Conservation (phyloP, 2,888 invertebrate genomes). For the Tillus elongatus region DNA sequence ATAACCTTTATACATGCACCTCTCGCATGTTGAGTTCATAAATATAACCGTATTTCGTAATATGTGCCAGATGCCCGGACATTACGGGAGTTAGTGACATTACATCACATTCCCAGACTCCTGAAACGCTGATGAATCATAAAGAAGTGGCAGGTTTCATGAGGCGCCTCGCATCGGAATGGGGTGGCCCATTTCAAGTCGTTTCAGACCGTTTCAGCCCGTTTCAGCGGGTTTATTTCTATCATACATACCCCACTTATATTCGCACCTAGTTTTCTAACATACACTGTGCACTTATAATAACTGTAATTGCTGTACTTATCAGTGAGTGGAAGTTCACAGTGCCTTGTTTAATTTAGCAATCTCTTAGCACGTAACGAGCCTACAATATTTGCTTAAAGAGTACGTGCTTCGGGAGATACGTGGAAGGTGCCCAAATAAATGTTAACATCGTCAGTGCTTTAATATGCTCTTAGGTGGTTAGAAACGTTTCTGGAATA, state of each 20-base stretch:
- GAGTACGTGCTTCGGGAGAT: constrained; percentile 27
- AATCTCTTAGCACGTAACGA: constrained; percentile 32
- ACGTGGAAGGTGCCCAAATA: too few relatives aligned
- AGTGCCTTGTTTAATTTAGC: constrained; percentile 38
- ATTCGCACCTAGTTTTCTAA: constrained; percentile 16
- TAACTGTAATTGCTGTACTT: constrained; percentile 31
- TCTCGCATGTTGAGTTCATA: constrained; percentile 33
- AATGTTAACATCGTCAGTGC: too few relatives aligned
- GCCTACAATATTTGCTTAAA: constrained; percentile 31
- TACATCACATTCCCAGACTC: constrained; percentile 35
- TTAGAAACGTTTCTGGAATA: too few relatives aligned
- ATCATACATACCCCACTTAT: too few relatives aligned
- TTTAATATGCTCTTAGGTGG: too few relatives aligned
- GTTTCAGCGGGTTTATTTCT: too few relatives aligned
- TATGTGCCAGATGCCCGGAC: constrained; percentile 35
- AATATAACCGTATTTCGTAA: constrained; percentile 34
- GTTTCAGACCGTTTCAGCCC: constrained; percentile 11
- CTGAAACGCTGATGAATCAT: constrained; percentile 31
- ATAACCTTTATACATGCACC: constrained; percentile 38
- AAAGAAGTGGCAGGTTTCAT: constrained; percentile 28
- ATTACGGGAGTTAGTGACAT: constrained; percentile 32
- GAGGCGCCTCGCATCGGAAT: constrained; percentile 12
- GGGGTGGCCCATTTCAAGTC: constrained; percentile 13
- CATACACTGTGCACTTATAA: too few relatives aligned
- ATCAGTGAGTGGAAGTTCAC: too few relatives aligned